Evolutionary conservation across 2,113 vertebrate species (phyloP).

Genomic region (Callionymus lyra): DNA sequence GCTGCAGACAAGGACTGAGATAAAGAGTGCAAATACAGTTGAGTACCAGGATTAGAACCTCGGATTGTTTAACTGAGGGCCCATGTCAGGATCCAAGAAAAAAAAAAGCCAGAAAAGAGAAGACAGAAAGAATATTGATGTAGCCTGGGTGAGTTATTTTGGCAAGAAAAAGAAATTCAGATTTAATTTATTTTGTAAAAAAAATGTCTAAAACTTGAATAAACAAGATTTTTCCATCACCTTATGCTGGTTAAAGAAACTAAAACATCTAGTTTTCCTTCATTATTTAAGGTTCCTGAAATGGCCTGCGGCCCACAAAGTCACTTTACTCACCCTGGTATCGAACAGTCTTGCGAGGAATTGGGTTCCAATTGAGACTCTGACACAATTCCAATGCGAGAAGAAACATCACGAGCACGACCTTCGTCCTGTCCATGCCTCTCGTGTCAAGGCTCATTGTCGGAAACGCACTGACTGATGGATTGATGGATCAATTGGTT

Average conservation of each 20-base stretch:
- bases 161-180: too few species aligned
- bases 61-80: constrained; percentile 30
- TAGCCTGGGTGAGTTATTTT: too few species aligned
- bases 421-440: constrained; percentile 54
- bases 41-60: constrained; percentile 37
- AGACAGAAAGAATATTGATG: too few species aligned
- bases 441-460: constrained; percentile 28
- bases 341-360: constrained; percentile 68
- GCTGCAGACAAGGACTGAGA: constrained; percentile 34
- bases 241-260: too few species aligned
- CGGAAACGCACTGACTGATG: constrained; percentile 16
- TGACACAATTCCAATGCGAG: constrained; percentile 57
- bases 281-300: background rate
- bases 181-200: too few species aligned
- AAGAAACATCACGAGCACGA: constrained; percentile 61
- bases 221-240: too few species aligned
- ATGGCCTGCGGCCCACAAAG: background rate
- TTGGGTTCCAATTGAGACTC: constrained; percentile 70
- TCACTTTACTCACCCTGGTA: constrained; percentile 58
- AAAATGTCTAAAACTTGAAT: too few species aligned
- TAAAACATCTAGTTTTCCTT: too few species aligned
- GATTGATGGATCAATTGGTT: constrained; percentile 17
- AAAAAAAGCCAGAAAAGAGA: too few species aligned
- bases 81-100: constrained; percentile 4
- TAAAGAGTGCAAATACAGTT: constrained; percentile 43